Percentiles rank a stretch among this genome's conserved stretches.
Evolutionary conservation across 2,113 vertebrate genomes (phyloP).

Genomic region (Pampusana beccarii): DNA sequence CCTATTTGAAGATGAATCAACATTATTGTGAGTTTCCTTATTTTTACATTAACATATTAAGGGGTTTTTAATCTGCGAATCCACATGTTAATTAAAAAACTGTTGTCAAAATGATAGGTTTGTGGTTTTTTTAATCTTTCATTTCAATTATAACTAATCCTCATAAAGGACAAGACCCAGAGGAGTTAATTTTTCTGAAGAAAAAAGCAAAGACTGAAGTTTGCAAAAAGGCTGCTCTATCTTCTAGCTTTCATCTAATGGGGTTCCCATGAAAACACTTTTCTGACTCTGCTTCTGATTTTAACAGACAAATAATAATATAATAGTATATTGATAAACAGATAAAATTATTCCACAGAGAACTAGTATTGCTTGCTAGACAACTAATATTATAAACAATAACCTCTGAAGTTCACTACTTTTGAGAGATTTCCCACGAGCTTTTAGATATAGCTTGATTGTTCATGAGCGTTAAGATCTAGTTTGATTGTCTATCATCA

Average conservation of each 20-base stretch:
- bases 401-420: neutral
- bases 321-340: neutral
- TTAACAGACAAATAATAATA: neutral
- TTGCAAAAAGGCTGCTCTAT: neutral
- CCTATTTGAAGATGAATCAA: neutral
- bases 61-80: neutral
- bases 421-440: neutral
- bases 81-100: constrained; percentile 12
- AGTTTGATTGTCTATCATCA: neutral
- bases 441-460: neutral
- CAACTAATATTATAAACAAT: neutral
- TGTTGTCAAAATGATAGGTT: neutral
- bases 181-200: neutral
- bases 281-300: neutral
- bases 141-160: constrained; percentile 1
- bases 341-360: neutral
- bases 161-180: neutral
- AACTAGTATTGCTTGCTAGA: neutral
- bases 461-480: neutral
- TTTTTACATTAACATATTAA: constrained; percentile 5
- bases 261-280: neutral
- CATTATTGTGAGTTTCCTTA: neutral
- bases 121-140: neutral
- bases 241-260: neutral
- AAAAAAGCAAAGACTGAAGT: neutral